Evolutionary conservation across 2,797 vertebrate species (phyloP), one percentile per base, ranked within the genome.

Genomic region (Caiman crocodilus): DNA sequence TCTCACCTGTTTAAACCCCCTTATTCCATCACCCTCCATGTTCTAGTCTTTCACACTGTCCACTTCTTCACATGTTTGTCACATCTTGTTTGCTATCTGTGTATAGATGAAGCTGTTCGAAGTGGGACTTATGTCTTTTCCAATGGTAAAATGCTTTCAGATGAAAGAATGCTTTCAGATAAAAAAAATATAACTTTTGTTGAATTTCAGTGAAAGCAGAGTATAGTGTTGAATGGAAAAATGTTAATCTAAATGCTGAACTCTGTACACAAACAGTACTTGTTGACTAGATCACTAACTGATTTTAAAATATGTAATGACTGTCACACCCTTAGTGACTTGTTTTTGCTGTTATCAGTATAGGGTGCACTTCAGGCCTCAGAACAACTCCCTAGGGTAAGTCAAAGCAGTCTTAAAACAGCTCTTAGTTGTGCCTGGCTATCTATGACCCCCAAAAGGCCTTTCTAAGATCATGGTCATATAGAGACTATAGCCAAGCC

Each of bases 381-480:
- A 32, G 65, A 18, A 55, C 58, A 35, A 35, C 35, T 6, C 84
- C 56, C 15, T 14, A 59, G 6, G 56, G 4, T 61, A 15, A 75
- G 16, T 12, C 3, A 3, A 32, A 92, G 26, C 58, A 55, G 60
- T 59, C 13, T 17, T 16, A 76, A 32, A 17, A 84, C 71, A 0
- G 2, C 75, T 77, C 81, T 35, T 60, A 67, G 25, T 15, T 0
- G 3, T 1, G 63, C 6, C 26, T 82, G 64, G 5, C 4, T 7
- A 30, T 0, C 0, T 1, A 1, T 0, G 3, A 86, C 28, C 69
- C 69, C 35, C 26, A 60, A 20, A 2, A 0, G 0, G 14, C 78
- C 74, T 17, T 88, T 55, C 56, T 65, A 69, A 71, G 82, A 61
- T 63, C 20, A 42, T 50, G 23, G 82, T 79, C 65, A 15, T 81